phyloP scores from a whole-genome alignment of 2,113 vertebrate species.

The Otis tarda region DNA sequence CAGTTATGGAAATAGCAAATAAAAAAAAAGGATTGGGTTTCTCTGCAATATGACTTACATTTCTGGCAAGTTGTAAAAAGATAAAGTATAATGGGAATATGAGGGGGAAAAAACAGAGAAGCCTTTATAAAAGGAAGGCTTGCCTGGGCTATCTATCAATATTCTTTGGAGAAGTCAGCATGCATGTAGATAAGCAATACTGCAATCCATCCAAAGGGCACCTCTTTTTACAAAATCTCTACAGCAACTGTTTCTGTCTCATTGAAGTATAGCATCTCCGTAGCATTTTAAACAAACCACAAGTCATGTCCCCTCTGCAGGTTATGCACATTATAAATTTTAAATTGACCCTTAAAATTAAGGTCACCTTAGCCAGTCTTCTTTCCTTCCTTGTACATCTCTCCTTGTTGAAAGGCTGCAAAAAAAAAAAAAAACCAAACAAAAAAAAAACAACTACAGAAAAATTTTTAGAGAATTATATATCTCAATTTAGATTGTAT shows the following conservation, averaged over 20 bases:
- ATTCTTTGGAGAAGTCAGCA: not conserved
- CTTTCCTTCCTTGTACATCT: not conserved
- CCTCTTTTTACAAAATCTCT: not conserved
- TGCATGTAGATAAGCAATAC: not conserved
- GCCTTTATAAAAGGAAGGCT: not conserved
- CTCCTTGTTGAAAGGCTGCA: not conserved
- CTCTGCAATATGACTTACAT: not conserved
- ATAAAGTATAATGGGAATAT: not conserved
- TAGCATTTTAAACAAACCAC: not conserved
- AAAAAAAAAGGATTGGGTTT: not conserved
- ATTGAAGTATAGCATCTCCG: not conserved
- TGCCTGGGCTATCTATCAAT: not conserved
- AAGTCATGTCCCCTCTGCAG: not conserved
- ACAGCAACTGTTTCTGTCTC: not conserved
- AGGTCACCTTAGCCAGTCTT: not conserved
- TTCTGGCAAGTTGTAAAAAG: not conserved
- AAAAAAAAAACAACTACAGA: not conserved
- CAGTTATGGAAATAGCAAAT: constrained; percentile 19
- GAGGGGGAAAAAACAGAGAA: not conserved
- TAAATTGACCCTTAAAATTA: not conserved
- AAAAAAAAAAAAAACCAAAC: not conserved
- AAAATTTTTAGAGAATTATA: not conserved
- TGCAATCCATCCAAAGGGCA: not conserved
- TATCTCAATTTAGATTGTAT: not conserved
- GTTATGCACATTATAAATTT: not conserved